Evolutionary conservation across 2,113 vertebrate species (phyloP).

Genomic region (Nematolebias whitei): DNA sequence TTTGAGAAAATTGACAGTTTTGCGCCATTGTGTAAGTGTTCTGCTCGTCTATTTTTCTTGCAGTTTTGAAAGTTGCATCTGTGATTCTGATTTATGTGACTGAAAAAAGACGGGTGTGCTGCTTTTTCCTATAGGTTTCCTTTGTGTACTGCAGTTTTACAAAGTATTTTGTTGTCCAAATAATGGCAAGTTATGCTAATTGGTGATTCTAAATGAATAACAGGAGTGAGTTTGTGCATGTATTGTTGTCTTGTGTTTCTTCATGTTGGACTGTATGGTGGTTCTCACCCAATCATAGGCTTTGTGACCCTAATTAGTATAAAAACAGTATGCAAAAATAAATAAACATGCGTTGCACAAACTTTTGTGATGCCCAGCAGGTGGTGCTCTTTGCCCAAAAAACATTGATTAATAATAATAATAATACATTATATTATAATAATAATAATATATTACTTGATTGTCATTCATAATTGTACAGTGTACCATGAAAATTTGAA

Average conservation of each 20-base stretch:
- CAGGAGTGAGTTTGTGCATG: not conserved
- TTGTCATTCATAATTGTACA: too few relatives aligned
- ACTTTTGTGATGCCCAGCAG: constrained; percentile 33
- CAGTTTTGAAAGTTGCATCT: not conserved
- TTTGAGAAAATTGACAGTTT: constrained; percentile 79
- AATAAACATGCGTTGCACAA: not conserved
- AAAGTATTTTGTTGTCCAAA: too few relatives aligned
- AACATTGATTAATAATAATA: too few relatives aligned
- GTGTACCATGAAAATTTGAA: too few relatives aligned
- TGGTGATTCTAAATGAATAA: not conserved
- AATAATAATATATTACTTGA: too few relatives aligned
- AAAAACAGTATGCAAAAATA: not conserved
- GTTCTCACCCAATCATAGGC: not conserved
- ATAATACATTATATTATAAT: too few relatives aligned
- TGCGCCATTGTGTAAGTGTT: constrained; percentile 84
- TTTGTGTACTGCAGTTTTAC: not conserved
- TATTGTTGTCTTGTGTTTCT: not conserved
- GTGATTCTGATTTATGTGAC: not conserved
- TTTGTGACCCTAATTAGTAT: not conserved
- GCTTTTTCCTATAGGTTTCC: not conserved
- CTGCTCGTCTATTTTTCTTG: not conserved
- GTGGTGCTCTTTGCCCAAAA: constrained; percentile 43
- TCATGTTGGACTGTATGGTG: not conserved
- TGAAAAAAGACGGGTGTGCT: not conserved
- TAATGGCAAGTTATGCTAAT: not conserved